Evolutionary conservation across 1,140 invertebrate species (phyloP).

Genomic region (Scaptomyza pallida): DNA sequence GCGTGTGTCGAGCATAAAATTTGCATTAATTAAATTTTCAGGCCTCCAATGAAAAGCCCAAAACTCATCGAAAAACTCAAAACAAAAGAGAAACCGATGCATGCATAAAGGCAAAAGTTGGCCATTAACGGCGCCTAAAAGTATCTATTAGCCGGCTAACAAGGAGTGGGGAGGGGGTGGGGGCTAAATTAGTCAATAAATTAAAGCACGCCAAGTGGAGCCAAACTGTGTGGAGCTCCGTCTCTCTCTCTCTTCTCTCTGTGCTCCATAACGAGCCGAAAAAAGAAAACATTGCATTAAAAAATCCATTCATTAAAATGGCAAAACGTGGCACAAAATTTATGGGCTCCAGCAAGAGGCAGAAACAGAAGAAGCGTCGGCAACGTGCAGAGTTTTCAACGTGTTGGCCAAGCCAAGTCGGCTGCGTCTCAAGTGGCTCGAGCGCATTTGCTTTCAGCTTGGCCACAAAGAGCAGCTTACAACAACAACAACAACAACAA

Average conservation of each 20-base stretch:
- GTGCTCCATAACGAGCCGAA: conserved; percentile 61
- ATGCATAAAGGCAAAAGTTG: conserved; percentile 54
- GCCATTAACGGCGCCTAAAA: conserved; percentile 58
- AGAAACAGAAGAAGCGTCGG: conserved; percentile 10
- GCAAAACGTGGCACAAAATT: conserved; percentile 77
- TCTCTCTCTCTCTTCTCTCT: too few relatives aligned
- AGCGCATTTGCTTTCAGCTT: conserved; percentile 18
- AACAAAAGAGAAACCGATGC: not conserved
- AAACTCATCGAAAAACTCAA: not conserved
- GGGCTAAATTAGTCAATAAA: conserved; percentile 77
- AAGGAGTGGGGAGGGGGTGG: too few relatives aligned
- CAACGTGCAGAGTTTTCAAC: not conserved
- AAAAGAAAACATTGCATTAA: conserved; percentile 81
- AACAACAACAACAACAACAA: conserved; percentile 13
- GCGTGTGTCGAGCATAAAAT: conserved; percentile 55
- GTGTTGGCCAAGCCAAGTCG: not conserved
- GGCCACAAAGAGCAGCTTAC: conserved; percentile 17
- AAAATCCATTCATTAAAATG: conserved; percentile 82
- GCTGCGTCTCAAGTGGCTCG: conserved; percentile 58
- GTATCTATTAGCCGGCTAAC: conserved; percentile 63
- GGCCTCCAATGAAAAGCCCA: conserved; percentile 11
- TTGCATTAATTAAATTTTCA: conserved; percentile 67
- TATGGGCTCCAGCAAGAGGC: conserved; percentile 46
- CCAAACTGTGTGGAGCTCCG: conserved; percentile 11
- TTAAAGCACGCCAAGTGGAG: conserved; percentile 50